Evolutionary conservation across 2,888 invertebrate species (phyloP).

Genomic region (Caenorhabditis panamensis): DNA sequence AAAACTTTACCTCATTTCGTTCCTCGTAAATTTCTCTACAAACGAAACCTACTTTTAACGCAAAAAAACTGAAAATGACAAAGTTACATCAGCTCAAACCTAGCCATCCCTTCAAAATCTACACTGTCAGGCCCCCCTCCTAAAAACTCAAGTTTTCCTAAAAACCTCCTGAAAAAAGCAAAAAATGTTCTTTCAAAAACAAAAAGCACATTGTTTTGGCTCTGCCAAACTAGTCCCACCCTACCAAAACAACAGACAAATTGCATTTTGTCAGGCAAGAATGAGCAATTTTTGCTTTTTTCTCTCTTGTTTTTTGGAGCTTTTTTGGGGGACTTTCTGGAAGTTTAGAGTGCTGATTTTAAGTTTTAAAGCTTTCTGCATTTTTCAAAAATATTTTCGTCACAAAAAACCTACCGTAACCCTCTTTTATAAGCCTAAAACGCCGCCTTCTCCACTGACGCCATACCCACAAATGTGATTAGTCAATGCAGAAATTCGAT

Average conservation of each 20-base stretch:
- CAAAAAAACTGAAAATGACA: too few relatives aligned
- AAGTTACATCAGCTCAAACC: too few relatives aligned
- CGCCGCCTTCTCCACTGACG: not conserved
- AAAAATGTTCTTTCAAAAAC: not conserved
- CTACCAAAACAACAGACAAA: conserved; percentile 28
- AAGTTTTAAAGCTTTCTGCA: not conserved
- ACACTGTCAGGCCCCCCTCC: too few relatives aligned
- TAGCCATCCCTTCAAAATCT: too few relatives aligned
- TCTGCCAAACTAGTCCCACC: not conserved
- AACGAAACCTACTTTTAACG: too few relatives aligned
- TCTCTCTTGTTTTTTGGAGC: not conserved
- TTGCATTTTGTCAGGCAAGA: conserved; percentile 51
- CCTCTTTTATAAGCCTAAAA: conserved; percentile 7
- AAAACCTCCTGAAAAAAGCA: too few relatives aligned
- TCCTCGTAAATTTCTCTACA: too few relatives aligned
- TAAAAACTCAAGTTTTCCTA: too few relatives aligned
- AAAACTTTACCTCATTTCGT: too few relatives aligned
- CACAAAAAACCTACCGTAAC: not conserved
- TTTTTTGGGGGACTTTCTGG: too few relatives aligned
- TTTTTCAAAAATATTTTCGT: too few relatives aligned
- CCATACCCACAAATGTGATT: conserved; percentile 28
- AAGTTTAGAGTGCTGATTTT: too few relatives aligned
- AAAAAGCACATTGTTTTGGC: conserved; percentile 2
- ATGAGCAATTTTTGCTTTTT: conserved; percentile 2
- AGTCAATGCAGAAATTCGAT: conserved; percentile 34